Percentiles rank a stretch among this genome's conserved stretches.
Conservation (phyloP, 53 echinoderm and acorn worm species). For the Temnopleurus reevesii region DNA sequence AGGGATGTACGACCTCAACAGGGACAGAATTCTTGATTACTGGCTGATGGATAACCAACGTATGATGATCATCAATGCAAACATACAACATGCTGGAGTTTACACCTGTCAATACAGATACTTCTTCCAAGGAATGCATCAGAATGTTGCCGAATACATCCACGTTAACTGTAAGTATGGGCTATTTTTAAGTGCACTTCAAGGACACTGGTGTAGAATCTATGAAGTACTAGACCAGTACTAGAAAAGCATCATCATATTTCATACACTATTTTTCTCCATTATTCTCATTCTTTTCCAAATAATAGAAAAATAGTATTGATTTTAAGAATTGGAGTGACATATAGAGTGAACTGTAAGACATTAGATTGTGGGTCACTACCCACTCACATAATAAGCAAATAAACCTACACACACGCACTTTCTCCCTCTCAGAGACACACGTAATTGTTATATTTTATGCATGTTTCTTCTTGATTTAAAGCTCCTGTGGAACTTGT, state of each 20-base stretch:
- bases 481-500: conserved; percentile 46
- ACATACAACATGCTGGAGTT: conserved; percentile 27
- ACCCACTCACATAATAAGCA: too few relatives aligned
- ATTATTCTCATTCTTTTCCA: too few relatives aligned
- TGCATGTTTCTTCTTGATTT: neutral
- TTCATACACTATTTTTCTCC: too few relatives aligned
- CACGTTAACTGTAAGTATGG: conserved; percentile 36
- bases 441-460: neutral
- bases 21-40: conserved; percentile 31
- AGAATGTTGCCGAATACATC: conserved; percentile 38
- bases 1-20: conserved; percentile 32
- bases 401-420: too few relatives aligned
- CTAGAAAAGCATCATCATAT: too few relatives aligned
- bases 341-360: too few relatives aligned
- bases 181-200: neutral
- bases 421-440: too few relatives aligned
- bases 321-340: too few relatives aligned
- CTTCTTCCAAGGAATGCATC: conserved; percentile 26
- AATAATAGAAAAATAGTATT: too few relatives aligned
- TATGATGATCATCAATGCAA: conserved; percentile 32
- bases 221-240: too few relatives aligned
- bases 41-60: neutral
- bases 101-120: conserved; percentile 50
- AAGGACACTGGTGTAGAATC: too few relatives aligned
- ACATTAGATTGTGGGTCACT: too few relatives aligned